phyloP scores from a whole-genome alignment of 1,140 invertebrate genomes.

The Aricia agestis region DNA sequence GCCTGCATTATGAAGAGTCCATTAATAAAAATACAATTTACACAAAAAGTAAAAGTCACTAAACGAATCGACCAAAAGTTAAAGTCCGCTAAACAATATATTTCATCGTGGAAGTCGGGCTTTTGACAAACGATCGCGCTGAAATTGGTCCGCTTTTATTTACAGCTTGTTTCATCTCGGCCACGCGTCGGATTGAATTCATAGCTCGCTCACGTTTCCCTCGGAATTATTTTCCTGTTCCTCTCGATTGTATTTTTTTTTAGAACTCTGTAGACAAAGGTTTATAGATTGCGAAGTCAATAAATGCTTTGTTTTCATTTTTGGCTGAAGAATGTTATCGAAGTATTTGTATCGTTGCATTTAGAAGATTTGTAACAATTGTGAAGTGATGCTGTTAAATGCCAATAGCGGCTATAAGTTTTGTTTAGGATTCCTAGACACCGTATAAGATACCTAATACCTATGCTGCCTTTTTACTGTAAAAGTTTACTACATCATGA shows the following conservation, averaged over 20 bases:
- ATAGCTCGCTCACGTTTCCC: neutral
- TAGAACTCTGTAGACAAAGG: neutral
- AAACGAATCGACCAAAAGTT: neutral
- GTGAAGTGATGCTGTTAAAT: too few species aligned
- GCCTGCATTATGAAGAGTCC: too few species aligned
- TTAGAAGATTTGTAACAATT: too few species aligned
- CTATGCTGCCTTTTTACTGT: too few species aligned
- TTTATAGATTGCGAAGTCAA: neutral
- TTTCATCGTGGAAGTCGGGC: constrained; percentile 1
- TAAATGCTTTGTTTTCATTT: neutral
- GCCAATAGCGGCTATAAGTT: too few species aligned
- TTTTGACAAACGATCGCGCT: constrained; percentile 6
- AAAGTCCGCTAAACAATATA: neutral
- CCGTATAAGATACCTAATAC: too few species aligned
- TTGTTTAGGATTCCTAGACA: too few species aligned
- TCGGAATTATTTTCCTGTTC: constrained; percentile 1
- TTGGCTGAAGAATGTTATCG: neutral
- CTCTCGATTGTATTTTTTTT: neutral
- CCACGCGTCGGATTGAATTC: neutral
- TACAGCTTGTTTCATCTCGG: constrained; percentile 6
- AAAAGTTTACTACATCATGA: neutral
- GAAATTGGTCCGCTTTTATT: constrained; percentile 8
- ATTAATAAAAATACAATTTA: neutral
- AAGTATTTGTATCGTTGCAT: too few species aligned
- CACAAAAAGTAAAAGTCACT: neutral